A percentile compares a stretch with the other conserved stretches of the same genome.
Evolutionary conservation across 1,140 invertebrate species (phyloP).

Genomic region (Magallana gigas): DNA sequence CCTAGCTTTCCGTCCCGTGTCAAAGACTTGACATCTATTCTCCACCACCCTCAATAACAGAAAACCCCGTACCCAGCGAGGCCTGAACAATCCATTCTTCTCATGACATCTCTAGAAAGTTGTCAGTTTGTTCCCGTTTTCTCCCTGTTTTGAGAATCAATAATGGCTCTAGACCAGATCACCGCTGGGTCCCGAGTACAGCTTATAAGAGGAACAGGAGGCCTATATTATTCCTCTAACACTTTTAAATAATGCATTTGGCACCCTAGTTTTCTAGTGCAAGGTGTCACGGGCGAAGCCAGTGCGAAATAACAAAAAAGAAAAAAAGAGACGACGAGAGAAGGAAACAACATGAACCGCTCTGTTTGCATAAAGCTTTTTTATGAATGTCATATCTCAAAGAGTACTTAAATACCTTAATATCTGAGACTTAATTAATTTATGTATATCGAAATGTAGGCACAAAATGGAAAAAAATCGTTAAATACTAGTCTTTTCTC

Average conservation of each 20-base stretch:
- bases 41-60: background rate
- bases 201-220: background rate
- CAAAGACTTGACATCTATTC: constrained; percentile 26
- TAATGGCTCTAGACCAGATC: constrained; percentile 11
- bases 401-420: constrained; percentile 25
- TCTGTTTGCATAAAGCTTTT: background rate
- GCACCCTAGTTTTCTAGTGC: constrained; percentile 22
- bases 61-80: background rate
- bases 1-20: constrained; percentile 19
- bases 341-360: background rate
- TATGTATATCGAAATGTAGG: background rate
- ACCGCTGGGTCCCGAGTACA: background rate
- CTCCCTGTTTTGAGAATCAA: constrained; percentile 27
- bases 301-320: constrained; percentile 23
- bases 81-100: constrained; percentile 25
- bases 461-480: background rate
- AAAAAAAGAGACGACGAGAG: background rate
- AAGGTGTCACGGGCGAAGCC: constrained; percentile 1
- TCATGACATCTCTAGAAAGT: constrained; percentile 33
- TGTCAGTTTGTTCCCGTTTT: constrained; percentile 22
- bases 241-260: constrained; percentile 34
- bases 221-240: background rate
- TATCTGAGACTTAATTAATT: background rate
- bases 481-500: too few relatives aligned
- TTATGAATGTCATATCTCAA: background rate